These are phyloP conservation scores for Leptinotarsa lineolata DNA, from an alignment of 1,140 invertebrate species.

Conservation along the genomic window DNA sequence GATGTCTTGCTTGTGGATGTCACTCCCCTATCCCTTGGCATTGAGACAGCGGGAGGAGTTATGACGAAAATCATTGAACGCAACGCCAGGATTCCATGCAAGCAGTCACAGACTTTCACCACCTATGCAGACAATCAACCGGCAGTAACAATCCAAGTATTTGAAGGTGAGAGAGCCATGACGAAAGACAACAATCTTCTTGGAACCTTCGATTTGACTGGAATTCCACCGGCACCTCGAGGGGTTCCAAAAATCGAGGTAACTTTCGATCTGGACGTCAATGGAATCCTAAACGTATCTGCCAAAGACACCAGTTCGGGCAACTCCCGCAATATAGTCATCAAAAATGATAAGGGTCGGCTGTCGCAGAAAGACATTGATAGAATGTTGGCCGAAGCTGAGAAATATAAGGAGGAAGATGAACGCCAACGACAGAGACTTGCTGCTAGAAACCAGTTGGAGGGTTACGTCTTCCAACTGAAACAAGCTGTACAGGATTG, in stretches of 20 bases:
- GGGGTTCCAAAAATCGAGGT: slow-evolving; percentile 71
- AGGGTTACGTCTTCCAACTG: slow-evolving; percentile 75
- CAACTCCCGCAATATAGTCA: slow-evolving; percentile 69
- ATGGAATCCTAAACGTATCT: slow-evolving; percentile 72
- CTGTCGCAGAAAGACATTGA: slow-evolving; percentile 82
- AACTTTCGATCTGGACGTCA: slow-evolving; percentile 73
- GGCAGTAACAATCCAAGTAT: slow-evolving; percentile 73
- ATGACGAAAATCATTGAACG: slow-evolving; percentile 69
- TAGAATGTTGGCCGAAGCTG: slow-evolving; percentile 73
- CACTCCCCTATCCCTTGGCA: slow-evolving; percentile 62
- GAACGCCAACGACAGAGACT: slow-evolving; percentile 71
- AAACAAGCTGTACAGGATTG: slow-evolving; percentile 62
- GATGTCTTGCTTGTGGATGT: slow-evolving; percentile 63
- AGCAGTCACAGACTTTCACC: slow-evolving; percentile 66
- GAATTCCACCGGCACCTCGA: slow-evolving; percentile 61
- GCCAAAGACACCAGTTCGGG: slow-evolving; percentile 62
- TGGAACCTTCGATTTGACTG: slow-evolving; percentile 76
- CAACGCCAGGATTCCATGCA: slow-evolving; percentile 67
- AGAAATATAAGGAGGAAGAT: slow-evolving; percentile 69
- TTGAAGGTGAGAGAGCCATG: slow-evolving; percentile 78
- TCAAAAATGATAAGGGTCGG: slow-evolving; percentile 83
- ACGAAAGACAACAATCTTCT: slow-evolving; percentile 78
- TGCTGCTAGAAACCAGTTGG: slow-evolving; percentile 63
- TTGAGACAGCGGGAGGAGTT: slow-evolving; percentile 67
- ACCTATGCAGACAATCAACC: slow-evolving; percentile 74